Evolutionary conservation across 2,888 invertebrate species (phyloP), one percentile per base, ranked within the genome.

Genomic region (Eristalis pertinax): DNA sequence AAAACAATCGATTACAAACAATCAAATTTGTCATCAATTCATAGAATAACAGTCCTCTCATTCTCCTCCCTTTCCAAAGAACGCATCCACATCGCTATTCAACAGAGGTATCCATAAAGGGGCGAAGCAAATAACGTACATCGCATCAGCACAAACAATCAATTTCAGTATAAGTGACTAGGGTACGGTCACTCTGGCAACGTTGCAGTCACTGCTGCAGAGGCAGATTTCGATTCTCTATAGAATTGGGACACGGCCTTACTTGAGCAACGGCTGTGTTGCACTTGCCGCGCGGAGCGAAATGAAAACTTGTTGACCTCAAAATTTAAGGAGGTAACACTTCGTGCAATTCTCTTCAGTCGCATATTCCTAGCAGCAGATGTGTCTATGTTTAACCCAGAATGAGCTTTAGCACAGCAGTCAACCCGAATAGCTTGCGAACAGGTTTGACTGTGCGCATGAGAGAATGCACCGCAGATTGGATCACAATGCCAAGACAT

Each of bases 301-400:
- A 69, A 69, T 73, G 77, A 35, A 69, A 76, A 69, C 83, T 78
- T 22, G 83, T 69, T 84, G 83, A 68, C 77, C 83, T 78, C 83
- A 78, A 84, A 84, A 68, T 50, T 68, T 68, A 69, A 84, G 83
- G 78, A 84, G 78, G 83, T 70, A 62, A 62, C 50, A 65, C 64
- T 41, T 24, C 19, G 67, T 43, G 68, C 62, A 56, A 7, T 73
- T 77, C 35, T n/a, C 50, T 56, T 75, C 29, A 15, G 24, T 38
- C 38, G 13, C 38, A 38, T 56, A 43, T 60, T 70, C 43, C 41
- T 62, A 29, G 38, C 29, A 74, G 41, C 78, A 68, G 73, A 84
- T 78, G 78, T 84, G 24, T 22, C 67, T 73, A 58, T 64, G 50
- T 62, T 69, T 84, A 78, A 74, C 83, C 83, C 73, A 84, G 78